Evolutionary conservation across 1,140 invertebrate species (phyloP), one percentile per base, ranked within the genome.

Genomic region (Dolichoris vasculosae): DNA sequence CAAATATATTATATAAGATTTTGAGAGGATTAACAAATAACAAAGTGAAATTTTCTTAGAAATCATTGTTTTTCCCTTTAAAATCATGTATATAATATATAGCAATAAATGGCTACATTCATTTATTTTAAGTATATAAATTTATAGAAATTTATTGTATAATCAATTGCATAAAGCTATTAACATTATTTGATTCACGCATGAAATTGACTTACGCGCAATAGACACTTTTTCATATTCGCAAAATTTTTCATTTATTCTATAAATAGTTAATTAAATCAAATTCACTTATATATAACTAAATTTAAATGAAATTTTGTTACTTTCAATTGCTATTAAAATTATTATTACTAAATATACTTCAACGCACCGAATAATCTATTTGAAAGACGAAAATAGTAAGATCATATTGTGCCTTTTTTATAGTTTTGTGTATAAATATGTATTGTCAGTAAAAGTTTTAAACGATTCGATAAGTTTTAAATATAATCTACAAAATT

Each of bases 141-240:
- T 71, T 30, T 51, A 48, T 81, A 35, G 69, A 48, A 69, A 81
- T 81, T 48, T 81, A 71, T 69, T 40, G 23, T 46, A 40, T 38
- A 11, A 81, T 67, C 20, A 81, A 81, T 67, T 81, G 55, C 77
- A 15, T 67, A 38, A 80, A 30, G 46, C 26, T 6, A 81, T 59
- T 79, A 30, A 64, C 11, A 67, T 80, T 55, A 32, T 32, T 77
- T 55, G n/a, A 51, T 55, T 51, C 75, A 55, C 64, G 32, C 26
- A 48, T 48, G 40, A 26, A 71, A 43, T 67, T 32, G 0, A 64
- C 40, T 32, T 63, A 46, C 2, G 40, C 26, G 32, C n/a, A 76
- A 67, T 79, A 63, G 23, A 32, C 35, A 0, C n/a, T n/a, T 38
- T 79, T 63, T 67, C 13, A 63, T 63, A 79, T 79, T 79, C 38